phyloP scores from a whole-genome alignment of 2,113 vertebrate genomes.

The Sorex araneus region DNA sequence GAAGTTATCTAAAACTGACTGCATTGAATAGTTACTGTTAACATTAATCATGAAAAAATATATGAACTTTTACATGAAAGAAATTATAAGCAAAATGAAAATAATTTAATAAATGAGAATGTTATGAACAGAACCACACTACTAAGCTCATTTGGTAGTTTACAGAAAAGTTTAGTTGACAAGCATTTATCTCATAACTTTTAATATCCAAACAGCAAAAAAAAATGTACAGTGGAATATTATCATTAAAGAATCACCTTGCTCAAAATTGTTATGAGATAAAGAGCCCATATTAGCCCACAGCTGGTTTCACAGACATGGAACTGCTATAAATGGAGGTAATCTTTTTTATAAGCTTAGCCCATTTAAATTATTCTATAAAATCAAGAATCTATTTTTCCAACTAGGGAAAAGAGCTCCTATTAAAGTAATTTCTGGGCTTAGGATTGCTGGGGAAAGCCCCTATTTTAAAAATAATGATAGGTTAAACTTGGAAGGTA shows the following conservation, averaged over 20 bases:
- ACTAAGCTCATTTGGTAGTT: neutral
- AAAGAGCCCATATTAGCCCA: neutral
- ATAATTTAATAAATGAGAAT: slow-evolving; percentile 32
- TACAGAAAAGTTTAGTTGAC: neutral
- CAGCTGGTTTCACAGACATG: neutral
- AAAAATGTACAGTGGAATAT: slow-evolving; percentile 13
- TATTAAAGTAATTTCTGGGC: neutral
- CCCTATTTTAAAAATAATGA: no score
- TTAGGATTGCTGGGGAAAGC: neutral
- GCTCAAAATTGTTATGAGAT: slow-evolving; percentile 9
- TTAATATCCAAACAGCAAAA: neutral
- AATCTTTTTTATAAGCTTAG: neutral
- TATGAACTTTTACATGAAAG: neutral
- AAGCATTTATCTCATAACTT: neutral
- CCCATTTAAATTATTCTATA: neutral
- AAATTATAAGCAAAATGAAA: neutral
- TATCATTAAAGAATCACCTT: neutral
- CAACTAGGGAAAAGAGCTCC: neutral
- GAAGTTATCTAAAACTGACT: neutral
- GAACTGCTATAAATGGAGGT: neutral
- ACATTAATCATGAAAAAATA: slow-evolving; percentile 4
- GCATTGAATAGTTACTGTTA: neutral
- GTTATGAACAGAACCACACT: neutral
- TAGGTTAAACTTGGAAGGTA: neutral
- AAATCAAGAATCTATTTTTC: neutral